phyloP scores from a whole-genome alignment of 2,888 invertebrate species.

The Agriopis leucophaearia region DNA sequence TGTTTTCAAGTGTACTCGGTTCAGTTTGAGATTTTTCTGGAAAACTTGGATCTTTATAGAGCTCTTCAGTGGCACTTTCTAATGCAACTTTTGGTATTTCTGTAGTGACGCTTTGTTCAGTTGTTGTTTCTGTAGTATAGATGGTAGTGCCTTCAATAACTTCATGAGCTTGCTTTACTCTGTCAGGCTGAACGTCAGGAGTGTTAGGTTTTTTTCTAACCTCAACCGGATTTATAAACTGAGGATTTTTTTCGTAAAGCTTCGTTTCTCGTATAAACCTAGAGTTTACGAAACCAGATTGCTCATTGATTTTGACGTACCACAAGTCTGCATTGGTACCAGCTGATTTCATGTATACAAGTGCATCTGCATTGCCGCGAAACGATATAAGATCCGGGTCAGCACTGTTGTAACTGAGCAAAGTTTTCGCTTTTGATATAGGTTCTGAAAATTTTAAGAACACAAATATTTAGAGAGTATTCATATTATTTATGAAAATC shows the following conservation, averaged over 20 bases:
- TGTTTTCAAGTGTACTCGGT: conserved; percentile 16
- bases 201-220: conserved; percentile 50
- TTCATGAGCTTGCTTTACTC: conserved; percentile 76
- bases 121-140: conserved; percentile 66
- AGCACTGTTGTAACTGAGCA: conserved; percentile 84
- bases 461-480: conserved; percentile 54
- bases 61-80: conserved; percentile 31
- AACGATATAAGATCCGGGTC: conserved; percentile 88
- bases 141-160: conserved; percentile 90
- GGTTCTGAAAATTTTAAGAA: conserved; percentile 78
- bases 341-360: conserved; percentile 90
- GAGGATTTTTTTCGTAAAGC: conserved; percentile 73
- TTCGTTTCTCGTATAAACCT: conserved; percentile 87
- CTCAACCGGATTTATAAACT: conserved; percentile 64
- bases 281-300: conserved; percentile 89
- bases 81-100: conserved; percentile 38
- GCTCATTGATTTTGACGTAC: conserved; percentile 90
- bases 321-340: conserved; percentile 87
- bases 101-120: conserved; percentile 40
- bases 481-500: conserved; percentile 39
- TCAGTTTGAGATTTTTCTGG: conserved; percentile 11
- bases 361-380: conserved; percentile 83
- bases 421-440: conserved; percentile 88
- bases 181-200: conserved; percentile 71
- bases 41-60: conserved; percentile 19